Conservation (phyloP, 2,888 invertebrate species). For the Philereme transversata region DNA sequence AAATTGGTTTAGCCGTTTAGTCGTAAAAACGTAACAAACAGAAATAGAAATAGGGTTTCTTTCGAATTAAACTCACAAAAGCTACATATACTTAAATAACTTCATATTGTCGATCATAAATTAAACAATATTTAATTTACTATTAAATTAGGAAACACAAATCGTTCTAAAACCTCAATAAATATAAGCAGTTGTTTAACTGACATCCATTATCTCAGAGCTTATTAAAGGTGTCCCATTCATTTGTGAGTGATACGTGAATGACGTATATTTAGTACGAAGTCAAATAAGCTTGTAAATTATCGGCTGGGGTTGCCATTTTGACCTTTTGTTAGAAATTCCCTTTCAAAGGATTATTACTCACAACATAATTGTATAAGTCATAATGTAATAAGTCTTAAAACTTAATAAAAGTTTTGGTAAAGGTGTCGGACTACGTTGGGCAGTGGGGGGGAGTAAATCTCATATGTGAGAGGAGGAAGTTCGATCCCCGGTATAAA, state of each 20-base stretch:
- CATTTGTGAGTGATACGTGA: slow-evolving; percentile 31
- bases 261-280: slow-evolving; percentile 30
- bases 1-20: too few relatives aligned
- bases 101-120: slow-evolving; percentile 10
- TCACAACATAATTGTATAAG: too few relatives aligned
- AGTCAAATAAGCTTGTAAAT: slow-evolving; percentile 25
- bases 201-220: slow-evolving; percentile 28
- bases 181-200: slow-evolving; percentile 24
- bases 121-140: slow-evolving; percentile 8
- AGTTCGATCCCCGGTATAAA: too few relatives aligned
- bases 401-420: too few relatives aligned
- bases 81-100: too few relatives aligned
- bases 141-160: slow-evolving; percentile 15
- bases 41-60: too few relatives aligned
- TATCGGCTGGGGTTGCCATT: slow-evolving; percentile 11
- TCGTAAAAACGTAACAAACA: too few relatives aligned
- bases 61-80: background rate
- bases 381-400: too few relatives aligned
- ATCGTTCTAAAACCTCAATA: slow-evolving; percentile 17
- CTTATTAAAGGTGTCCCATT: slow-evolving; percentile 31
- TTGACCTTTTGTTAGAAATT: slow-evolving; percentile 9
- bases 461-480: too few relatives aligned
- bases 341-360: background rate
- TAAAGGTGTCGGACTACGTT: too few relatives aligned
- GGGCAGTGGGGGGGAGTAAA: too few relatives aligned